Evolutionary conservation across 53 echinoderm and acorn worm species (phyloP).

Genomic region (Patiria pectinifera): DNA sequence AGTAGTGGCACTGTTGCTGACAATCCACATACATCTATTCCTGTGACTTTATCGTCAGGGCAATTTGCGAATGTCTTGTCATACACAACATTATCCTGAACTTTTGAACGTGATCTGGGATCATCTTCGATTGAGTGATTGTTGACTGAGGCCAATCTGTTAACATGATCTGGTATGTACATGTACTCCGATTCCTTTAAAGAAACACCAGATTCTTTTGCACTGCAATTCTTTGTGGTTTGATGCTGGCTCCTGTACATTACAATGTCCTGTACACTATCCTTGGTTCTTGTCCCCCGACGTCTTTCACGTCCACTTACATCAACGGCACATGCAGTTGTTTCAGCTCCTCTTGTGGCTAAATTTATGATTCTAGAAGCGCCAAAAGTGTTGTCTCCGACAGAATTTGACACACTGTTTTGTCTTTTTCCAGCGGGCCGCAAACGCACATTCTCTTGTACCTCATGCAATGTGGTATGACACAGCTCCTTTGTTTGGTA

Average conservation of each 20-base stretch:
- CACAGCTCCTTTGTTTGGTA: background rate
- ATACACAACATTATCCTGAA: constrained; percentile 27
- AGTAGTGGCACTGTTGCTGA: background rate
- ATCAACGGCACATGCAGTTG: background rate
- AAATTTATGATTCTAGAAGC: background rate
- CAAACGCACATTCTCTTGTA: constrained; percentile 18
- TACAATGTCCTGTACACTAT: constrained; percentile 11
- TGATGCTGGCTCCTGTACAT: background rate
- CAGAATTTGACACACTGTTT: background rate
- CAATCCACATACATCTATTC: background rate
- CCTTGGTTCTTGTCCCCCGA: background rate
- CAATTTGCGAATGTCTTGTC: background rate
- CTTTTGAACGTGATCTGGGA: background rate
- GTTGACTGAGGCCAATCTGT: background rate
- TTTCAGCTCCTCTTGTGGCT: background rate
- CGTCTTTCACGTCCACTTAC: background rate
- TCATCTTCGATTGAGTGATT: background rate
- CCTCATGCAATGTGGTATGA: background rate
- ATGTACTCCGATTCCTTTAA: background rate
- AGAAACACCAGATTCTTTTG: background rate
- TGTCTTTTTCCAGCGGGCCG: background rate
- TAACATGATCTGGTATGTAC: background rate
- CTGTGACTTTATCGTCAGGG: background rate
- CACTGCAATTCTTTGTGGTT: background rate
- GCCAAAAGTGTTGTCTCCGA: background rate